Conservation (phyloP, 2,797 vertebrate species). For the Rhyacichthys aspro region DNA sequence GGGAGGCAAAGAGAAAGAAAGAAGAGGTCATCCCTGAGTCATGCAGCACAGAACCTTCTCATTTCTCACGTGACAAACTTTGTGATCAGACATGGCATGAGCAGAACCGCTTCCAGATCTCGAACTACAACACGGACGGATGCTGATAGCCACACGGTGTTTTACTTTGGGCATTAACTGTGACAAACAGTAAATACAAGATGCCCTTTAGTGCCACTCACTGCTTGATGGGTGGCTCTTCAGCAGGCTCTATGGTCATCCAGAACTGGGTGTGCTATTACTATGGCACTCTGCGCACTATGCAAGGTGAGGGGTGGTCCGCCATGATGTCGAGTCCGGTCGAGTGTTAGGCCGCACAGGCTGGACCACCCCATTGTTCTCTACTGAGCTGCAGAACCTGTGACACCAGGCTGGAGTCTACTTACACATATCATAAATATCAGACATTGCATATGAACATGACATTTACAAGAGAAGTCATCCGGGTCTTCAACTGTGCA, state of each 20-base stretch:
- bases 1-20: conserved; percentile 48
- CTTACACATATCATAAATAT: conserved; percentile 66
- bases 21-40: conserved; percentile 20
- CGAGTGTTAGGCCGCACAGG: background rate
- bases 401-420: conserved; percentile 29
- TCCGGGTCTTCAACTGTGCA: background rate
- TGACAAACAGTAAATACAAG: conserved; percentile 19
- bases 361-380: conserved; percentile 8
- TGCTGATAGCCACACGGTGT: background rate
- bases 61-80: conserved; percentile 27
- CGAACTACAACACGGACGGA: conserved; percentile 17
- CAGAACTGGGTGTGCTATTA: conserved; percentile 30
- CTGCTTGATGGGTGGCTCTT: conserved; percentile 8
- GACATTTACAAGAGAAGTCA: conserved; percentile 18
- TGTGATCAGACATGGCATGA: conserved; percentile 24
- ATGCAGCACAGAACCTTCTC: conserved; percentile 9
- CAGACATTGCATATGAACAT: conserved; percentile 45
- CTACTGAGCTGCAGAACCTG: conserved; percentile 37
- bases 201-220: conserved; percentile 7
- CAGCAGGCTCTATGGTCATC: conserved; percentile 15
- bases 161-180: background rate
- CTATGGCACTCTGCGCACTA: conserved; percentile 58
- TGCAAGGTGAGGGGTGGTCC: conserved; percentile 55
- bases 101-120: conserved; percentile 8
- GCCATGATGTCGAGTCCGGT: conserved; percentile 33